phyloP scores from a whole-genome alignment of 2,113 vertebrate species.

The Forbesichthys agassizii region DNA sequence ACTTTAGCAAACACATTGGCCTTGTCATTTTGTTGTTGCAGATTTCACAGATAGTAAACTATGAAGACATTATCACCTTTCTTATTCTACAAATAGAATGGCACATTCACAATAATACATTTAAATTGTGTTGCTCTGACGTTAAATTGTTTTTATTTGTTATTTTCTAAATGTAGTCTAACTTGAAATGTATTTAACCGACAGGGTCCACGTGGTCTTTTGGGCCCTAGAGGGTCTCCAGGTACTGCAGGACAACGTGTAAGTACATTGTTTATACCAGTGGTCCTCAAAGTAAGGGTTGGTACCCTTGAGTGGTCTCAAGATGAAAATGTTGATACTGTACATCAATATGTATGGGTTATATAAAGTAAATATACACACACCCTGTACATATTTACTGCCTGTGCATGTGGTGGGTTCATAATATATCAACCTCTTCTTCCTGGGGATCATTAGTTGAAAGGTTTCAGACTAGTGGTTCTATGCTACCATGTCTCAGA shows the following conservation, averaged over 20 bases:
- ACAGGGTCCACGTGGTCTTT: constrained; percentile 91
- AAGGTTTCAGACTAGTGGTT: not conserved
- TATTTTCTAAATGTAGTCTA: not conserved
- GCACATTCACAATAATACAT: not conserved
- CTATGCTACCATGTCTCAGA: not conserved
- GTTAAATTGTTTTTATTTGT: not conserved
- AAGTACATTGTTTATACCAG: constrained; percentile 60
- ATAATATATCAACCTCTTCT: no score
- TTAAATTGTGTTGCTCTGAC: no score
- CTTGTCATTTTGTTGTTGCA: not conserved
- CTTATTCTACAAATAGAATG: not conserved
- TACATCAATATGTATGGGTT: no score
- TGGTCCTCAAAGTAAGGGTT: no score
- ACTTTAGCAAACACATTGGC: constrained; percentile 15
- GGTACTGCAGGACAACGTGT: constrained; percentile 91
- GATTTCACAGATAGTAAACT: not conserved
- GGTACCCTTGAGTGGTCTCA: no score
- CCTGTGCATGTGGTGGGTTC: no score
- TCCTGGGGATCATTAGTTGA: no score
- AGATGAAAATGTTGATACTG: no score
- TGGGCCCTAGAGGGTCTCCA: constrained; percentile 89
- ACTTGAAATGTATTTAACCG: constrained; percentile 14
- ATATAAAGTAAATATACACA: no score
- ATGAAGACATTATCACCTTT: not conserved
- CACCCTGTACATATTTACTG: no score